These are phyloP conservation scores for Calidris pygmaea DNA, from an alignment of 2,113 vertebrate species.

Conservation along the genomic window DNA sequence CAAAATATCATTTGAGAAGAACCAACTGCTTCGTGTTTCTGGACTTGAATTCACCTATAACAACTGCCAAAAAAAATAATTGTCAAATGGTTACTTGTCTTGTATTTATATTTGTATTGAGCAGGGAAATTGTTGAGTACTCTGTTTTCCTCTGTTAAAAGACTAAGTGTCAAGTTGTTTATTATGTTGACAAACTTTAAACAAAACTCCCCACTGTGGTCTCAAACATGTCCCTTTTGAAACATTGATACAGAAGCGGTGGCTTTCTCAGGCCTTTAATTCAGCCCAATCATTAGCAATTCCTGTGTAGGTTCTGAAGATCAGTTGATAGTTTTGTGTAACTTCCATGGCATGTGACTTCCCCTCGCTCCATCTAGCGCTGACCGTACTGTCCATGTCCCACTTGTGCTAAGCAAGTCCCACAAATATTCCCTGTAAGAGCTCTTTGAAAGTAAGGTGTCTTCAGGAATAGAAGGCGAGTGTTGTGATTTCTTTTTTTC, in stretches of 20 bases:
- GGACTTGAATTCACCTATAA: not conserved
- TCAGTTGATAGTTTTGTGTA: not conserved
- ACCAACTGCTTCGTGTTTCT: not conserved
- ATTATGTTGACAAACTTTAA: not conserved
- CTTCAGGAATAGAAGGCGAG: not conserved
- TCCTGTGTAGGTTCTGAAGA: not conserved
- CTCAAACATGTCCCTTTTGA: not conserved
- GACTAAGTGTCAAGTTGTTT: not conserved
- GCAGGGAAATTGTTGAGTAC: not conserved
- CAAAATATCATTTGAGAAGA: not conserved
- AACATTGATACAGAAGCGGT: not conserved
- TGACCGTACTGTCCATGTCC: accelerated
- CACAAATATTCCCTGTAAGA: not conserved
- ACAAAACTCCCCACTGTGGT: not conserved
- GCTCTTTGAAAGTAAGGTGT: not conserved
- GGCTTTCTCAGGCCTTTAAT: not conserved
- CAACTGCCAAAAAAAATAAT: not conserved
- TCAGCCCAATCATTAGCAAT: not conserved
- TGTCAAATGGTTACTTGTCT: not conserved
- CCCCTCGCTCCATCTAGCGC: not conserved
- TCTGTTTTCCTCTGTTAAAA: not conserved
- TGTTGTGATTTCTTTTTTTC: not conserved
- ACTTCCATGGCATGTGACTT: not conserved
- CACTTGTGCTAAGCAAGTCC: not conserved
- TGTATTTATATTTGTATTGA: not conserved